Evolutionary conservation across 2,113 vertebrate genomes (phyloP).

Genomic region (Microcebus jonahi): DNA sequence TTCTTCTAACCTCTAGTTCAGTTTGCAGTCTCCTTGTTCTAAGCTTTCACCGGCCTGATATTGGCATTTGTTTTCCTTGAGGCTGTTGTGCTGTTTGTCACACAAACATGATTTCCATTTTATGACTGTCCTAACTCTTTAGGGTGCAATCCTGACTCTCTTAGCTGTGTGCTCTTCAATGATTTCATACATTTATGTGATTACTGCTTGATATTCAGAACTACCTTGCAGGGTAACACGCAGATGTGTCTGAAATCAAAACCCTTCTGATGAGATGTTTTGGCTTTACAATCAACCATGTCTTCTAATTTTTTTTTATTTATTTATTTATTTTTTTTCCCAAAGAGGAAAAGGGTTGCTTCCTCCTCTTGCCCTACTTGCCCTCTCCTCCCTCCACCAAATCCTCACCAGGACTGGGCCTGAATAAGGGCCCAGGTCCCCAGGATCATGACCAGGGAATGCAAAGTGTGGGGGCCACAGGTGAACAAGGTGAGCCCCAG

Average conservation of each 20-base stretch:
- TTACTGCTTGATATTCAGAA: background rate
- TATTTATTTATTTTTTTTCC: too few relatives aligned
- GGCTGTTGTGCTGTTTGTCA: background rate
- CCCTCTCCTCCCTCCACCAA: too few relatives aligned
- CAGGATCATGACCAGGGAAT: too few relatives aligned
- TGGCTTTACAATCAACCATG: background rate
- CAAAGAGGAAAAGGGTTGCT: background rate
- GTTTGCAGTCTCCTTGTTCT: background rate
- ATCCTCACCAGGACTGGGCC: constrained; percentile 87
- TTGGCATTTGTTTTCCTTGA: background rate
- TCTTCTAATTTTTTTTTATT: too few relatives aligned
- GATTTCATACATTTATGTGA: background rate
- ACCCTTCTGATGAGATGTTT: background rate
- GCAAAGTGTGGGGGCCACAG: too few relatives aligned
- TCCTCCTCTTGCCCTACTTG: background rate
- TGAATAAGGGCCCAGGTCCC: constrained; percentile 93
- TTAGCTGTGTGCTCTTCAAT: background rate
- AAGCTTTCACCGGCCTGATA: background rate
- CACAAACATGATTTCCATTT: background rate
- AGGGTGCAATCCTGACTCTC: background rate
- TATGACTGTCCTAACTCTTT: background rate
- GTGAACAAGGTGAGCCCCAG: constrained; percentile 87
- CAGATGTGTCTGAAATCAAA: background rate
- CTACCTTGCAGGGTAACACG: background rate
- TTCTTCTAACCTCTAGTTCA: background rate